A percentile compares a stretch with the other conserved stretches of the same genome.
These are phyloP conservation scores for Anthophora plumipes DNA, from an alignment of 2,888 invertebrate species.

Conservation along the genomic window DNA sequence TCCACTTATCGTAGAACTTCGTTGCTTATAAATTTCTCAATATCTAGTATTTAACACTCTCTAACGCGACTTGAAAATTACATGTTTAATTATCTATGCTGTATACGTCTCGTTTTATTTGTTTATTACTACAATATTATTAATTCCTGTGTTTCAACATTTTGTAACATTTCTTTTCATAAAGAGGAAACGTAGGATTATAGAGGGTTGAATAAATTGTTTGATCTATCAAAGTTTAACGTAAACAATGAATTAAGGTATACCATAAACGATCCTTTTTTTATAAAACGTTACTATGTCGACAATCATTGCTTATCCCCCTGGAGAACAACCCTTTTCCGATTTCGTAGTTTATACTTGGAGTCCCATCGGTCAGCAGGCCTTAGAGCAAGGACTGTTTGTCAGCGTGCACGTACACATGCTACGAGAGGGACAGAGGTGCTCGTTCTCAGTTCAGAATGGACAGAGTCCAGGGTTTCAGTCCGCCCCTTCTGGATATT, in stretches of 20 bases:
- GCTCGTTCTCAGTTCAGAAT: slow-evolving; percentile 34
- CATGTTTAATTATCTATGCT: too few species aligned
- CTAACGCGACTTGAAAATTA: background rate
- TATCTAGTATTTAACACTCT: too few species aligned
- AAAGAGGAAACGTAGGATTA: too few species aligned
- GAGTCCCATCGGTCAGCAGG: slow-evolving; percentile 50
- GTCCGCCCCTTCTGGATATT: slow-evolving; percentile 79
- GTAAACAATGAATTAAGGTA: background rate
- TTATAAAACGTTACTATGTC: slow-evolving; percentile 13
- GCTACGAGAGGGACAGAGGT: slow-evolving; percentile 22
- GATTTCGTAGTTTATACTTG: slow-evolving; percentile 26
- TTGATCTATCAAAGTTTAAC: rapidly evolving
- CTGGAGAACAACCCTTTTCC: slow-evolving; percentile 29
- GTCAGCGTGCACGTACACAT: slow-evolving; percentile 45
- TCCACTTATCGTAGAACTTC: too few species aligned
- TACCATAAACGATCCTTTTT: background rate
- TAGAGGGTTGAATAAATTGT: too few species aligned
- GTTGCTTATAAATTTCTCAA: too few species aligned
- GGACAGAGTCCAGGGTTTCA: slow-evolving; percentile 73
- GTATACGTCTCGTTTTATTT: background rate
- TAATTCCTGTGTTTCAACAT: too few species aligned
- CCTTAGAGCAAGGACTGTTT: slow-evolving; percentile 54
- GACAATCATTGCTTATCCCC: slow-evolving; percentile 30
- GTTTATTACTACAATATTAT: too few species aligned
- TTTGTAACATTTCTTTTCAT: too few species aligned